A percentile compares a stretch with the other conserved stretches of the same genome.
These are phyloP conservation scores for Acronicta alni DNA, from an alignment of 2,888 invertebrate species.

Conservation along the genomic window DNA sequence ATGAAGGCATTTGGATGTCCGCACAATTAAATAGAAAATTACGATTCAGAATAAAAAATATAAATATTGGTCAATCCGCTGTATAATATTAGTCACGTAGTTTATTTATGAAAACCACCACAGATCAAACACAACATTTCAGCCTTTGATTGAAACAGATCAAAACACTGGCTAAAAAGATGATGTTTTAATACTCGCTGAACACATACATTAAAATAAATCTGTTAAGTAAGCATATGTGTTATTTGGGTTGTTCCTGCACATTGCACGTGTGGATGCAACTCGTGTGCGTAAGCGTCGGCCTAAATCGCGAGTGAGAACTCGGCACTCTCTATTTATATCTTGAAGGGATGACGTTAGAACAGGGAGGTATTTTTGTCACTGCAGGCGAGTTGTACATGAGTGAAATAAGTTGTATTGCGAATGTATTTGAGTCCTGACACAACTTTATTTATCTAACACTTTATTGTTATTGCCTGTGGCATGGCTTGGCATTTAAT, in stretches of 20 bases:
- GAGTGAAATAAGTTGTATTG: slow-evolving; percentile 43
- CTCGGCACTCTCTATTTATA: slow-evolving; percentile 74
- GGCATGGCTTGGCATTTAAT: neutral
- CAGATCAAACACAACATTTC: slow-evolving; percentile 17
- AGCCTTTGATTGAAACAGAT: slow-evolving; percentile 32
- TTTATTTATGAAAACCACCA: slow-evolving; percentile 22
- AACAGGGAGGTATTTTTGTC: slow-evolving; percentile 70
- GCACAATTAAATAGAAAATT: too few species aligned
- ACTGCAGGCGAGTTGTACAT: slow-evolving; percentile 38
- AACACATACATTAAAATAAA: slow-evolving; percentile 50
- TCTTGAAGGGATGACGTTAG: slow-evolving; percentile 71
- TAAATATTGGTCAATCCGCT: slow-evolving; percentile 8
- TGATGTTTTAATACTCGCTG: slow-evolving; percentile 42
- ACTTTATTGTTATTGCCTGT: slow-evolving; percentile 13
- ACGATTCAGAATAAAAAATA: neutral
- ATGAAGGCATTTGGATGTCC: too few species aligned
- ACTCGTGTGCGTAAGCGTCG: slow-evolving; percentile 68
- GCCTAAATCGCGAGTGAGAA: slow-evolving; percentile 74
- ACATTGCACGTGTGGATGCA: slow-evolving; percentile 55
- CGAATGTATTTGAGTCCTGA: slow-evolving; percentile 31
- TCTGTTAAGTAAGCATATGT: slow-evolving; percentile 49
- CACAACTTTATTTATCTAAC: slow-evolving; percentile 12
- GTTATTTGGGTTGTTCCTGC: slow-evolving; percentile 50
- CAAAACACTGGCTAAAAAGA: slow-evolving; percentile 36
- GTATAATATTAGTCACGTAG: slow-evolving; percentile 1